Evolutionary conservation across 23 tunicate genomes (phyloP).

Genomic region (Trididemnum nubilum): DNA sequence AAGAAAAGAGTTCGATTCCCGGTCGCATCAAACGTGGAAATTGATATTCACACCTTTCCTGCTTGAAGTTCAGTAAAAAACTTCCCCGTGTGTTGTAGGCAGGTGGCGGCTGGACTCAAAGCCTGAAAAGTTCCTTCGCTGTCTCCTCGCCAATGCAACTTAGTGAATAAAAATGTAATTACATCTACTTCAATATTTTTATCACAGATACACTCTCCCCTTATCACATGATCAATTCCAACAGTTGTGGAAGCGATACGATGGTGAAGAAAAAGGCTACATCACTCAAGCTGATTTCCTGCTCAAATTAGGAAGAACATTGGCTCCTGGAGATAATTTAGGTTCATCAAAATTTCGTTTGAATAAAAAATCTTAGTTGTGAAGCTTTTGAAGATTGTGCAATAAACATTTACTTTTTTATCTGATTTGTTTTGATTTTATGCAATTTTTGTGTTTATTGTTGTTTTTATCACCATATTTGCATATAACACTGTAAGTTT

Average conservation of each 20-base stretch:
- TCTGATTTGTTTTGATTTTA: too few relatives aligned
- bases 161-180: too few relatives aligned
- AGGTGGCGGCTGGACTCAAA: too few relatives aligned
- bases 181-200: too few relatives aligned
- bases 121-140: too few relatives aligned
- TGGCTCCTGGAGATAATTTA: conserved; percentile 76
- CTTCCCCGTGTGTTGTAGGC: too few relatives aligned
- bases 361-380: not conserved
- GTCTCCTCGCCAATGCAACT: too few relatives aligned
- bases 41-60: not conserved
- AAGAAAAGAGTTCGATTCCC: too few relatives aligned
- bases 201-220: conserved; percentile 80
- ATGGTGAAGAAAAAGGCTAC: conserved; percentile 71
- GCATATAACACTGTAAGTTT: too few relatives aligned
- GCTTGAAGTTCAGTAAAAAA: not conserved
- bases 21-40: not conserved
- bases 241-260: conserved; percentile 80
- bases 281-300: conserved; percentile 78
- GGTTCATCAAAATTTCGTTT: conserved; percentile 51
- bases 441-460: too few relatives aligned
- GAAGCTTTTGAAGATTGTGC: not conserved
- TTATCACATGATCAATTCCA: conserved; percentile 73
- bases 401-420: not conserved
- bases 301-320: conserved; percentile 46
- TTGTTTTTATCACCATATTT: too few relatives aligned